Percentiles rank a stretch among this genome's conserved stretches.
These are phyloP conservation scores for Drosophila quadrilineata DNA, from an alignment of 1,140 invertebrate genomes.

Conservation along the genomic window DNA sequence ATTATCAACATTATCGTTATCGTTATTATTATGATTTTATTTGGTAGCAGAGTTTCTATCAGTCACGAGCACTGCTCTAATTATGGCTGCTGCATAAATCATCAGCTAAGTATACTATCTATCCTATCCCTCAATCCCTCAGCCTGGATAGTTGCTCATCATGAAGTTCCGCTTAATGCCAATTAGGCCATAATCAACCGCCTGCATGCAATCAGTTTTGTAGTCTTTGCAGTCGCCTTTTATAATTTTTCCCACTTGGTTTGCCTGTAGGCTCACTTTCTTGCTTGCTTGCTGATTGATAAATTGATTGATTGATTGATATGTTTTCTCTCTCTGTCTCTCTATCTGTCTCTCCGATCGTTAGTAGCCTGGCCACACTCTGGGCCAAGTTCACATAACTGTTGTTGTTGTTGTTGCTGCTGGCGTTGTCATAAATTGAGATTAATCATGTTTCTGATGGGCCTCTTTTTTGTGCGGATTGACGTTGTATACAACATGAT, in stretches of 20 bases:
- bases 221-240: background rate
- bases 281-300: slow-evolving; percentile 59
- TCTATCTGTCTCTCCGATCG: slow-evolving; percentile 57
- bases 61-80: slow-evolving; percentile 3
- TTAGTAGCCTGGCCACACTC: slow-evolving; percentile 37
- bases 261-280: slow-evolving; percentile 22
- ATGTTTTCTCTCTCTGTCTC: slow-evolving; percentile 6
- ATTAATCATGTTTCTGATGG: slow-evolving; percentile 73
- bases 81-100: slow-evolving; percentile 36
- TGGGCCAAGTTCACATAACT: slow-evolving; percentile 11
- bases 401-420: slow-evolving; percentile 16
- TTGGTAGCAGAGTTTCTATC: background rate
- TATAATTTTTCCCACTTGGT: slow-evolving; percentile 30
- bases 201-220: slow-evolving; percentile 7
- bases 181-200: slow-evolving; percentile 25
- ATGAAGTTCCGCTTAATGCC: slow-evolving; percentile 25
- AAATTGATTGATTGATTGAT: slow-evolving; percentile 71
- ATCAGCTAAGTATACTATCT: slow-evolving; percentile 13
- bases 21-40: slow-evolving; percentile 31
- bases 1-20: slow-evolving; percentile 6
- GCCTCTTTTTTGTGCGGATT: slow-evolving; percentile 39
- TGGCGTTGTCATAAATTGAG: slow-evolving; percentile 72
- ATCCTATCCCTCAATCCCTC: too few relatives aligned
- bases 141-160: slow-evolving; percentile 16
- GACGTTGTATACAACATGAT: slow-evolving; percentile 50